Evolutionary conservation across 2,888 invertebrate species (phyloP), one percentile per base, ranked within the genome.

Genomic region (Melinaea marsaeus): DNA sequence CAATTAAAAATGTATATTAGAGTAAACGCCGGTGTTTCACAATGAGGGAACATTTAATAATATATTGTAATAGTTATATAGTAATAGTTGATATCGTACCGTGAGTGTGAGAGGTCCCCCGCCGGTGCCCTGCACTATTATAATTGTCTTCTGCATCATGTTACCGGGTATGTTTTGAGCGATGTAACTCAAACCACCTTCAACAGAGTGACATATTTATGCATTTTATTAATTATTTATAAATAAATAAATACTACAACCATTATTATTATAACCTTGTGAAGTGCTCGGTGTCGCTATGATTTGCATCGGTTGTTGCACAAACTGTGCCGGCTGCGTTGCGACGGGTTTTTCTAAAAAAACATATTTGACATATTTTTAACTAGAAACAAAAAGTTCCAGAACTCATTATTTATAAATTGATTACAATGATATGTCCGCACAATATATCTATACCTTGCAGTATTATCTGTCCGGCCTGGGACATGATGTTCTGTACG

Each of bases 61-160:
- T 35, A 45, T 3, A 22, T 22, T 22, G 22, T 22, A 22, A 22
- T 22, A 22, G 22, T 22, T 22, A 22, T 22, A 22, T 22, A 22
- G 22, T 22, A 22, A 48, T 22, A 9, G 2, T 48, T 13, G 3
- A 11, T 51, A 59, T 78, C 84, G 65, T 84, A 91, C 91, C 76
- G 91, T 91, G 0, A 91, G 74, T 7, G 91, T 91, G 4, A 91
- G 83, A 1, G 91, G 91, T 5, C 90, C 91, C 0, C 88, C 88
- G 0, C 88, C 89, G 0, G 87, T 82, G 0, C 90, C 90, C 69
- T 91, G 91, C 0, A 91, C 90, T 60, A 91, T 91, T 33, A 91
- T 91, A 11, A 91, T 91, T 0, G 91, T 91, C 67, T 91, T 91
- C 74, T 90, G 90, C 90, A 91, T 88, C 85, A 91, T 89, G 66